A percentile compares a stretch with the other conserved stretches of the same genome.
Conservation (phyloP, 2,888 invertebrate genomes). For the Chamaedrilus cognettii region DNA sequence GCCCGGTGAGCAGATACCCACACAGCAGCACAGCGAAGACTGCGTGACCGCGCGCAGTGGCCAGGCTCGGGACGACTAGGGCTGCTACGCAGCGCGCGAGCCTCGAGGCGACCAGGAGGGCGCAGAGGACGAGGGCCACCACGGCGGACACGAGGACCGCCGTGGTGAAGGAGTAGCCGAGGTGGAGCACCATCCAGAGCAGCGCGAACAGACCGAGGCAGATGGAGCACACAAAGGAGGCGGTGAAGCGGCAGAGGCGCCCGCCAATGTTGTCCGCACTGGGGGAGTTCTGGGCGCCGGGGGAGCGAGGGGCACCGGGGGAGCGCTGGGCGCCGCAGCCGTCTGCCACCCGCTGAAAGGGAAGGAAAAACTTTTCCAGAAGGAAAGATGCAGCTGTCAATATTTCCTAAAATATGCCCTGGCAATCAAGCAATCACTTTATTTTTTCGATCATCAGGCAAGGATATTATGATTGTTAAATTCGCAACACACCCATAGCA, state of each 20-base stretch:
- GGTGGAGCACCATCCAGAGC: constrained; percentile 34
- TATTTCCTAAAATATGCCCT: too few species aligned
- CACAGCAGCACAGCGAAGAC: constrained; percentile 34
- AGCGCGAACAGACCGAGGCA: constrained; percentile 31
- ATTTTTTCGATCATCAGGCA: too few species aligned
- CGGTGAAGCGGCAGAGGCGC: constrained; percentile 21
- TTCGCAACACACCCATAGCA: too few species aligned
- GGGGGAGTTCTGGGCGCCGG: too few species aligned
- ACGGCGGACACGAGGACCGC: constrained; percentile 19
- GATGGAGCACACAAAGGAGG: constrained; percentile 29
- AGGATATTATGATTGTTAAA: too few species aligned
- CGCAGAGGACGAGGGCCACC: constrained; percentile 21
- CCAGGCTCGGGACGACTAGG: constrained; percentile 32
- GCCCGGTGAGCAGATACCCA: constrained; percentile 38
- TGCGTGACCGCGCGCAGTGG: constrained; percentile 36
- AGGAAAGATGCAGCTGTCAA: too few species aligned
- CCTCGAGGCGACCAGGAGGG: constrained; percentile 31
- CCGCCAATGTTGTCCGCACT: too few species aligned
- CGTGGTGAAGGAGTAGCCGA: constrained; percentile 32
- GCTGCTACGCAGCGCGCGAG: constrained; percentile 35
- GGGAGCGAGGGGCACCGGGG: not conserved
- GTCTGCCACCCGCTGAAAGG: constrained; percentile 18
- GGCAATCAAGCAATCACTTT: too few species aligned
- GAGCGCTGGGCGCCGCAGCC: constrained; percentile 26
- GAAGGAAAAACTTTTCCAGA: too few species aligned